Conservation (phyloP, 2,888 invertebrate genomes). For the Leucophora obtusa region DNA sequence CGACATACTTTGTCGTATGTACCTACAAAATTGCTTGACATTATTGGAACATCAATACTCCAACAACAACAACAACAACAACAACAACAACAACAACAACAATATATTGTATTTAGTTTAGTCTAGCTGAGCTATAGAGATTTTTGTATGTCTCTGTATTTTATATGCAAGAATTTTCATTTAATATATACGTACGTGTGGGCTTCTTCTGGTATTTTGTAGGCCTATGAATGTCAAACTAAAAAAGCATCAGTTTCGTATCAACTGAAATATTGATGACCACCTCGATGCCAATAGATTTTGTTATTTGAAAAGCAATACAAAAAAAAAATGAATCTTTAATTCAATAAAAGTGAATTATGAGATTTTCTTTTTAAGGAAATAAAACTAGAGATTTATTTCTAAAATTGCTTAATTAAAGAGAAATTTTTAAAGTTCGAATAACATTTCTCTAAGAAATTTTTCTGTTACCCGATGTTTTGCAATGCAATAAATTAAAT, state of each 20-base stretch:
- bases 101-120: background rate
- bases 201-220: slow-evolving; percentile 2
- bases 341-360: slow-evolving; percentile 49
- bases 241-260: slow-evolving; percentile 13
- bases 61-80: slow-evolving; percentile 13
- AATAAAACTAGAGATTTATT: background rate
- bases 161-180: background rate
- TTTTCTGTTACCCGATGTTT: too few relatives aligned
- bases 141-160: background rate
- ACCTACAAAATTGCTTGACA: slow-evolving; percentile 57
- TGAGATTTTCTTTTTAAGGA: slow-evolving; percentile 16
- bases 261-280: slow-evolving; percentile 52
- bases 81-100: background rate
- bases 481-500: too few relatives aligned
- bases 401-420: too few relatives aligned
- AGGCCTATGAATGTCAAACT: slow-evolving; percentile 49
- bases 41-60: slow-evolving; percentile 54
- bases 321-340: slow-evolving; percentile 12
- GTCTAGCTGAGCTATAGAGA: background rate
- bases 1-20: slow-evolving; percentile 27
- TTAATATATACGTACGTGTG: background rate
- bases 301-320: slow-evolving; percentile 25
- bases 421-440: too few relatives aligned
- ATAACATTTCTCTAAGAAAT: too few relatives aligned
- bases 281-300: slow-evolving; percentile 48